A percentile compares a stretch with the other conserved stretches of the same genome.
Evolutionary conservation across 2,888 invertebrate species (phyloP).

Genomic region (Ophraella communa): DNA sequence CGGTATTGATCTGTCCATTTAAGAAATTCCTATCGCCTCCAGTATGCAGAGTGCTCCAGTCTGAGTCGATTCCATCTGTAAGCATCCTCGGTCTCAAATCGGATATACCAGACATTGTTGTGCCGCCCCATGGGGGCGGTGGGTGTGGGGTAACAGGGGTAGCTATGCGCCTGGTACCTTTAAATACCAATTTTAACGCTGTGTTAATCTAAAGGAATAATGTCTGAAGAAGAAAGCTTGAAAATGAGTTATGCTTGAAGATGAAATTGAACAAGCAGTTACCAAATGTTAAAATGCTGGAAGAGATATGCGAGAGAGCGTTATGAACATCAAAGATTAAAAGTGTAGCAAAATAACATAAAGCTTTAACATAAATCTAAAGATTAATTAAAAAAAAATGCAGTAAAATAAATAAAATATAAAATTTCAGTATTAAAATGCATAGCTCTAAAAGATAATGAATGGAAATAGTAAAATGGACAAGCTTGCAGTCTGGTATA

Average conservation of each 20-base stretch:
- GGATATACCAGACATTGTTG: conserved; percentile 50
- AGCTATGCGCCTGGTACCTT: conserved; percentile 54
- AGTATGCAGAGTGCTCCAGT: conserved; percentile 55
- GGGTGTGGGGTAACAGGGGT: conserved; percentile 56
- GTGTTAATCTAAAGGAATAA: conserved; percentile 10
- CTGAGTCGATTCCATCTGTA: conserved; percentile 58
- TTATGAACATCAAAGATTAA: background rate
- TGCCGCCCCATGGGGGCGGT: conserved; percentile 47
- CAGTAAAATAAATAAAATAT: no score
- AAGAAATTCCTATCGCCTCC: conserved; percentile 53
- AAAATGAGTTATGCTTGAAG: background rate
- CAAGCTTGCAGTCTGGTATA: no score
- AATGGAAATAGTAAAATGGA: no score
- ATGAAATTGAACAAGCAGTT: background rate
- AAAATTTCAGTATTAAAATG: no score
- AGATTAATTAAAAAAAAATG: no score
- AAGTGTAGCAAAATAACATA: background rate
- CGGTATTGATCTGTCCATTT: conserved; percentile 58
- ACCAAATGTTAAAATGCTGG: background rate
- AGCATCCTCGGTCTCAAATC: conserved; percentile 54
- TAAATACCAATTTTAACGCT: conserved; percentile 15
- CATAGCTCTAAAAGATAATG: no score
- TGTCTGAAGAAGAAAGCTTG: background rate
- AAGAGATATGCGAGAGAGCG: background rate
- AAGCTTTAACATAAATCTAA: background rate